Base-by-base conservation (phyloP, 2,797 vertebrate species). In the Pipistrellus pipistrellus region DNA sequence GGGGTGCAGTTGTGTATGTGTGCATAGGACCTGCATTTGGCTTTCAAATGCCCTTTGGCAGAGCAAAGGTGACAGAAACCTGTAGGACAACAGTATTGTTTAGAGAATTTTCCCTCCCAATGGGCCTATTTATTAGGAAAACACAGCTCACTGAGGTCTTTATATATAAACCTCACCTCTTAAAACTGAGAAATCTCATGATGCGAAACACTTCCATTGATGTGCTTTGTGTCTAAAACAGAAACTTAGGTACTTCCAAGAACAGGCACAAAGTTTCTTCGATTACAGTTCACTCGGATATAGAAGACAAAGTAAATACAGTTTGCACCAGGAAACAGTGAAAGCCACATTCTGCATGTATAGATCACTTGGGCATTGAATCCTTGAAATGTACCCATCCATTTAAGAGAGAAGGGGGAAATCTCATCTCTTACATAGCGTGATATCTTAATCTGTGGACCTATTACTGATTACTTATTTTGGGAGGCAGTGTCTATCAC, bases 391-490 rank as follows among this genome's bases (percentile, higher is more conserved):
- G 8, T 92, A 96, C 78, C 94, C 92, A 87, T 97, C 83, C 66
- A 92, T 95, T 96, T 93, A 94, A 95, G 55, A 30, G 14, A 55
- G 32, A 77, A 32, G 55, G n/a, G 72, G 57, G 85, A 95, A 94
- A 48, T 20, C 66, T 84, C 93, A 97, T 95, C 96, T 97, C 96
- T 97, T 97, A 98, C 96, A 98, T 97, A 97, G 97, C 97, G 97
- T 94, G 95, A 68, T 95, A 98, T 98, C 97, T 98, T 98, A 97
- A 98, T 98, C 98, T 97, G 97, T 55, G 71, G 91, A 98, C 98
- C 97, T 97, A 97, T 96, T 98, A 98, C 98, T 97, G 98, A 98
- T 98, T 76, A 90, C n/a, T 98, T 97, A 97, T 97, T 94, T 96
- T 59, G n/a, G 41, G 46, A 88, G 17, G 46, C 18, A 78, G 15